Conservation (phyloP, 1,140 invertebrate species). For the Pachyrhynchus sulphureomaculatus region DNA sequence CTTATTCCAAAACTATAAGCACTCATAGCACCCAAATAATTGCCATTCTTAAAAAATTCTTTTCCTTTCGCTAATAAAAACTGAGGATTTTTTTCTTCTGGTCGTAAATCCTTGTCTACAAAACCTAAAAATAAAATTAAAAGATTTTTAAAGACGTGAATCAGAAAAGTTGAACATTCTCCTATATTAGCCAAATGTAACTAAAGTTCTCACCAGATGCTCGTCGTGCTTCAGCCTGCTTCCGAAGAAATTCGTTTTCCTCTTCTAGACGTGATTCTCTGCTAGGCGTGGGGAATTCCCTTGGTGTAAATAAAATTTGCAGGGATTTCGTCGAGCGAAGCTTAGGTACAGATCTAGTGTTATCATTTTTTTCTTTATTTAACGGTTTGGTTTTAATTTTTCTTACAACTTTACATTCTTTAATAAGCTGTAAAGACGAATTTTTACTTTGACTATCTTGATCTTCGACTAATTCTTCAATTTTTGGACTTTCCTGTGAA, state of each 20-base stretch:
- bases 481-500: conserved; percentile 8
- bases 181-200: neutral
- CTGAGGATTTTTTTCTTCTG: conserved; percentile 80
- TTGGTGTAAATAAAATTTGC: conserved; percentile 70
- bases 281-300: conserved; percentile 79
- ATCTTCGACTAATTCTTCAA: neutral
- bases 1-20: conserved; percentile 79
- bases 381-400: conserved; percentile 36
- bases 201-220: conserved; percentile 59
- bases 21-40: conserved; percentile 78
- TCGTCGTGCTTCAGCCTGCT: conserved; percentile 73
- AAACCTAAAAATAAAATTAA: conserved; percentile 50
- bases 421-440: neutral
- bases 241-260: conserved; percentile 81
- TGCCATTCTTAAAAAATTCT: conserved; percentile 71
- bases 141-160: neutral
- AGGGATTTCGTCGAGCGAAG: conserved; percentile 62
- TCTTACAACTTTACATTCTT: neutral
- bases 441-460: neutral
- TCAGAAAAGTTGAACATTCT: neutral
- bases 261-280: conserved; percentile 72
- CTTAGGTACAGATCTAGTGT: conserved; percentile 54
- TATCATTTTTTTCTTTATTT: conserved; percentile 50
- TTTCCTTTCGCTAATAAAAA: conserved; percentile 83
- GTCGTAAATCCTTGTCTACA: conserved; percentile 70